Evolutionary conservation across 2,113 vertebrate species (phyloP), one percentile per base, ranked within the genome.

Genomic region (Tychaedon coryphoeus): DNA sequence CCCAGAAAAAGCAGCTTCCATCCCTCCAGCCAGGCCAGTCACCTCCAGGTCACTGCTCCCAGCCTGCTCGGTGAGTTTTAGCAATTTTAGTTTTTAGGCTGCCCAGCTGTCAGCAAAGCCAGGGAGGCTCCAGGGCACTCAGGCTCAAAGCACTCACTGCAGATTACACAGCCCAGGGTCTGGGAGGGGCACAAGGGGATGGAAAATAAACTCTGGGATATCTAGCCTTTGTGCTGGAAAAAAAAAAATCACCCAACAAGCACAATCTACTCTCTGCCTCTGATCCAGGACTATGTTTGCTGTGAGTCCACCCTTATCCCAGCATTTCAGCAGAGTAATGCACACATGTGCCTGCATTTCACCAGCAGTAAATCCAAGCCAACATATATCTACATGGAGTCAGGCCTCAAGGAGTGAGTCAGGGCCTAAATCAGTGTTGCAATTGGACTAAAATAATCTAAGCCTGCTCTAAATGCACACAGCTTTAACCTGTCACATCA

Each of bases 401-500:
- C 62, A 69, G 66, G 26, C 74, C 74, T 69, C 45, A 85, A 48
- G 82, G 92, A 86, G 78, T 88, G 90, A 93, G 62, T 94, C 93
- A 92, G 82, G 92, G 62, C 47, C 75, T 90, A 90, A 76, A 86
- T 76, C 66, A 29, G 62, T 19, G 34, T 62, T 70, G 71, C 58
- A 95, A 50, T 2, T 57, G 62, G 90, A 92, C 95, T 90, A 85
- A 94, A 96, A 94, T 91, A 94, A 93, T 82, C 81, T 31, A 65
- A 76, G 42, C 66, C 82, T 88, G 67, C 74, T 92, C 71, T 57
- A 90, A 93, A 93, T 69, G 92, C 82, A 76, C 78, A 10, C 14
- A 88, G 88, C 85, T 93, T 94, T 94, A 90, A 86, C 86, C 93
- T 96, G 95, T 97, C 92, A 90, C 78, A 90, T 94, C 88, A 76